These are phyloP conservation scores for Centroberyx gerrardi DNA, from an alignment of 2,797 vertebrate genomes.

Conservation along the genomic window DNA sequence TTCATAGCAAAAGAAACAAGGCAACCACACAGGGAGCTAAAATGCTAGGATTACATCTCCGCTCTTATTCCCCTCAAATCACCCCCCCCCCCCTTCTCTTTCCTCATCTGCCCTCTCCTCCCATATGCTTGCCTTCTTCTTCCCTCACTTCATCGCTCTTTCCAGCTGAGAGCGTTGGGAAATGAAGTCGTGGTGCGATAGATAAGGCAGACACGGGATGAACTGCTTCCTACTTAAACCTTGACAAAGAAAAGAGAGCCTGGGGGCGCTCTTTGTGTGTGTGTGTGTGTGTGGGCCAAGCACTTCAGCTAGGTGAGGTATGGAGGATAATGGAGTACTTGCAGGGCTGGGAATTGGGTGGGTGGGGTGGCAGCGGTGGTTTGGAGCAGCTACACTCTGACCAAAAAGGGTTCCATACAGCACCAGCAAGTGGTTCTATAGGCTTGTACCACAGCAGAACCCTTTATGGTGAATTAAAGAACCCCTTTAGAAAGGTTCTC, in stretches of 20 bases:
- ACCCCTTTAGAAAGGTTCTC: conserved; percentile 4
- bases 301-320: conserved; percentile 18
- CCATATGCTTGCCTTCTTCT: neutral
- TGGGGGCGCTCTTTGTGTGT: neutral
- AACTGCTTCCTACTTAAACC: conserved; percentile 8
- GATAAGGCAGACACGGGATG: conserved; percentile 36
- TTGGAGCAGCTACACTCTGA: conserved; percentile 27
- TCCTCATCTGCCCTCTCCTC: conserved; percentile 12
- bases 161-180: conserved; percentile 15
- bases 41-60: conserved; percentile 44
- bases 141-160: conserved; percentile 5
- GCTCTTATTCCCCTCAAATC: conserved; percentile 29
- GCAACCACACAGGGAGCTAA: conserved; percentile 60
- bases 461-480: no score
- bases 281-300: conserved; percentile 3
- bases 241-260: neutral
- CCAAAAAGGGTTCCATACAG: conserved; percentile 40
- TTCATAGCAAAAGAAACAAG: conserved; percentile 74
- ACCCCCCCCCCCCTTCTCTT: conserved; percentile 8
- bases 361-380: conserved; percentile 8
- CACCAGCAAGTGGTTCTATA: neutral
- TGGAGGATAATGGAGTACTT: neutral
- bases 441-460: no score
- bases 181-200: conserved; percentile 38
- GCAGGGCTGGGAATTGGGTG: conserved; percentile 1